These are phyloP conservation scores for Syngnathus rostellatus DNA, from an alignment of 2,797 vertebrate species.

Conservation along the genomic window DNA sequence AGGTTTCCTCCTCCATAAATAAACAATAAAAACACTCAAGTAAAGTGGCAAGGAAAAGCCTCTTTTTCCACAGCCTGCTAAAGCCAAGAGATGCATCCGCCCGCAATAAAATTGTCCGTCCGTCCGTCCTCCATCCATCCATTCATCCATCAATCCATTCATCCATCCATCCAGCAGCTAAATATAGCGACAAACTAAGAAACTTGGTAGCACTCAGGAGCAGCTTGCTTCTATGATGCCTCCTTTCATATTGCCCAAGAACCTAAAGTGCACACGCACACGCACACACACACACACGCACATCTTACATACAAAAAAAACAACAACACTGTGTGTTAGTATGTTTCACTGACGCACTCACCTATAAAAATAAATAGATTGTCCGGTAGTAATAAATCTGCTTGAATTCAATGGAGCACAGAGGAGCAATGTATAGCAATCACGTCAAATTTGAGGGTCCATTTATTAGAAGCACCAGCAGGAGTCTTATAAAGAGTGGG, in stretches of 20 bases:
- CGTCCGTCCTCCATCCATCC: too few relatives aligned
- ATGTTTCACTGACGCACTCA: too few relatives aligned
- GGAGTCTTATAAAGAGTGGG: conserved; percentile 35
- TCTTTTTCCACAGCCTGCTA: not conserved
- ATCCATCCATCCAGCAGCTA: too few relatives aligned
- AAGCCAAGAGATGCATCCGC: conserved; percentile 9
- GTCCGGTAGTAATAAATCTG: not conserved
- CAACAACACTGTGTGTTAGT: too few relatives aligned
- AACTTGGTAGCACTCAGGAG: too few relatives aligned
- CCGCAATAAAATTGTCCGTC: not conserved
- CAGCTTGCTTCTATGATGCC: too few relatives aligned
- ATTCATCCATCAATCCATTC: too few relatives aligned
- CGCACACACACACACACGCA: too few relatives aligned
- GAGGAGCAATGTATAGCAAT: conserved; percentile 14
- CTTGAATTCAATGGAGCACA: conserved; percentile 4
- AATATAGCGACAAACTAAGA: too few relatives aligned
- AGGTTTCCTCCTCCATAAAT: conserved; percentile 43
- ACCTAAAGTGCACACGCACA: too few relatives aligned
- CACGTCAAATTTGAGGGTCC: conserved; percentile 21
- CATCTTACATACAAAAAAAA: too few relatives aligned
- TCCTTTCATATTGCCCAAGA: too few relatives aligned
- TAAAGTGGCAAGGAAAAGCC: conserved; percentile 24
- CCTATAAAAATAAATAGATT: not conserved
- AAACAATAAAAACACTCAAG: conserved; percentile 55
- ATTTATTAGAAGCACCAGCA: conserved; percentile 47